A percentile compares a stretch with the other conserved stretches of the same genome.
Conservation (phyloP, 2,113 vertebrate species). For the Ciconia boyciana region DNA sequence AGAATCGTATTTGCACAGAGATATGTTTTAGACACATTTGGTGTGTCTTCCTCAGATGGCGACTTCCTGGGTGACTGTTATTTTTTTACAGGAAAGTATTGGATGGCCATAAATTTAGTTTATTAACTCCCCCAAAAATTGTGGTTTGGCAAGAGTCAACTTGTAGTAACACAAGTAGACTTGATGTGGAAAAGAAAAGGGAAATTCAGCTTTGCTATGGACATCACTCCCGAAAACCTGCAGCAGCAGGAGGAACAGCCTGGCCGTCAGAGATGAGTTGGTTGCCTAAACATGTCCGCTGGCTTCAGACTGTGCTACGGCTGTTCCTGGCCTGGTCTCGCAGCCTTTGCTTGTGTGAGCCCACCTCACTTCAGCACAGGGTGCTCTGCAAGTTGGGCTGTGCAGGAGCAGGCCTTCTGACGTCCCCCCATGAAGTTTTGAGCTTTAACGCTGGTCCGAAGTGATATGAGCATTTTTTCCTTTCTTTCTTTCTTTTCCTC, state of each 20-base stretch:
- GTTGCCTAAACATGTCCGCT: background rate
- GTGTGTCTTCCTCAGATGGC: background rate
- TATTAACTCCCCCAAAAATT: background rate
- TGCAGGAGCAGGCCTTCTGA: background rate
- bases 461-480: background rate
- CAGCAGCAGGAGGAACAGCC: background rate
- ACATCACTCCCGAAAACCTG: background rate
- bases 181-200: background rate
- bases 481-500: background rate
- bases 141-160: background rate
- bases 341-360: background rate
- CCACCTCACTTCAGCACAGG: background rate
- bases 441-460: background rate
- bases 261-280: background rate
- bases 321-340: background rate
- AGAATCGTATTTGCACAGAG: background rate
- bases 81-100: background rate
- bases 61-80: background rate
- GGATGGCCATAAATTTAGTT: background rate
- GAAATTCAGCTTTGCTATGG: background rate
- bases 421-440: fast-evolving
- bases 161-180: background rate
- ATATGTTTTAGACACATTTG: background rate
- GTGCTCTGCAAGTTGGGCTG: background rate
- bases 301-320: background rate